Conservation (phyloP, 2,113 vertebrate species). For the Zeus faber region DNA sequence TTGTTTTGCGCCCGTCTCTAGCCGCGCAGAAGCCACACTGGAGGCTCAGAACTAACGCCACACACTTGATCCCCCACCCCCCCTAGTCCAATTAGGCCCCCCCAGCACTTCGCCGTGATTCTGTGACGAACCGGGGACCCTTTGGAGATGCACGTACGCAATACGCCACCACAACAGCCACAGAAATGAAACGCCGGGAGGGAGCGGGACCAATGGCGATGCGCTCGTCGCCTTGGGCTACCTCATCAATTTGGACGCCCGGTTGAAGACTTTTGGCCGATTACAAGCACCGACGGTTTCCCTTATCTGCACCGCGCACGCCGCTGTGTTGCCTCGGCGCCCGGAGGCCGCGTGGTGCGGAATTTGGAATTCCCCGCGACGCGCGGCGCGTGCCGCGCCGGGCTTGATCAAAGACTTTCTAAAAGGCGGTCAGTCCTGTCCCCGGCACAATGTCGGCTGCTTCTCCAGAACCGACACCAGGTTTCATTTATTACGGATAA, state of each 20-base stretch:
- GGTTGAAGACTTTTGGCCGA: constrained; percentile 33
- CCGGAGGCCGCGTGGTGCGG: constrained; percentile 1
- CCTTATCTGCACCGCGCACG: constrained; percentile 28
- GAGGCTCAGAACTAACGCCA: constrained; percentile 31
- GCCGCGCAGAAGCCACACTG: constrained; percentile 12
- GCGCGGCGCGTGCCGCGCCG: too few species aligned
- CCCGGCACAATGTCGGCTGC: background rate
- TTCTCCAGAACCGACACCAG: constrained; percentile 19
- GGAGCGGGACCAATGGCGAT: constrained; percentile 41
- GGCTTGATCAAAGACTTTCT: constrained; percentile 11
- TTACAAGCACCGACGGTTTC: constrained; percentile 34
- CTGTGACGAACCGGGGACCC: constrained; percentile 58
- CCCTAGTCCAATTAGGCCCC: constrained; percentile 50
- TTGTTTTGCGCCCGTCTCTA: constrained; percentile 22
- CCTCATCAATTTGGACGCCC: constrained; percentile 53
- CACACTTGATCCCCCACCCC: constrained; percentile 45
- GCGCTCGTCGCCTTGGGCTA: constrained; percentile 47
- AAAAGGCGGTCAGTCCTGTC: constrained; percentile 2
- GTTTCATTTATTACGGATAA: constrained; percentile 20
- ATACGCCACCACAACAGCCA: constrained; percentile 46
- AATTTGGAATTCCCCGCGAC: too few species aligned
- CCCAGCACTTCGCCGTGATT: constrained; percentile 56
- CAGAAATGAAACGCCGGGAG: constrained; percentile 44
- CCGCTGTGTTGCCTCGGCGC: constrained; percentile 17
- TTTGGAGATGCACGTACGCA: constrained; percentile 51